Base-by-base conservation (phyloP, 2,113 vertebrate genomes). In the Ranitomeya imitator region DNA sequence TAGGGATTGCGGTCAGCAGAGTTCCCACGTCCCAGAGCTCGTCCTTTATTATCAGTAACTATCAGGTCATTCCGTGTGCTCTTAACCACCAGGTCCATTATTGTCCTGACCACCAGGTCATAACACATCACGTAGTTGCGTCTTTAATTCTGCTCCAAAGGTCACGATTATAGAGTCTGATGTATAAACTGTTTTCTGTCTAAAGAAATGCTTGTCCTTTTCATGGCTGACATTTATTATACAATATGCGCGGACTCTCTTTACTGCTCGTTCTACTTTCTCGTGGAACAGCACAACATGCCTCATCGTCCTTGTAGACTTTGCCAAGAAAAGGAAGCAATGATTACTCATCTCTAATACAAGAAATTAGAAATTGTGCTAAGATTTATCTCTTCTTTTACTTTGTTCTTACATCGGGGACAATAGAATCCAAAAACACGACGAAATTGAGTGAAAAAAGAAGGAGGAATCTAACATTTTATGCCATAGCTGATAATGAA, bases 141-240 rank as follows among this genome's bases (percentile, higher is more conserved):
- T 13, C 19, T 16, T 69, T 83, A 54, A 83, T 83, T 67, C 19
- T 69, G 15, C 23, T 61, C 16, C 60, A 83, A 69, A 83, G 81
- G 81, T 83, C 37, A 37, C 18, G 60, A 63, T 83, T 65, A 65
- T 31, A 83, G 8, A 2, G 12, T 63, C 61, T 83, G 37, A 19
- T 52, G 26, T 83, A 59, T 59, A 37, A 63, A 63, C 59, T 5
- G 45, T 55, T 69, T 85, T n/a, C 52, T 59, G 51, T 16, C 52
- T 19, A 18, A 67, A 73, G 71, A 71, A 85, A 85, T 57, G 14
- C n/a, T 73, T 85, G 83, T 85, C 67, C 65, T 85, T 73, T 69
- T 26, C 65, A 26, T 7, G 6, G 14, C 65, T 85, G 83, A 85
- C 83, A 51, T 73, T 51, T 85, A 73, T 23, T 78, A 0, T 23